Base-by-base conservation (phyloP, 2,888 invertebrate species). In the Monoplex corrugatus region DNA sequence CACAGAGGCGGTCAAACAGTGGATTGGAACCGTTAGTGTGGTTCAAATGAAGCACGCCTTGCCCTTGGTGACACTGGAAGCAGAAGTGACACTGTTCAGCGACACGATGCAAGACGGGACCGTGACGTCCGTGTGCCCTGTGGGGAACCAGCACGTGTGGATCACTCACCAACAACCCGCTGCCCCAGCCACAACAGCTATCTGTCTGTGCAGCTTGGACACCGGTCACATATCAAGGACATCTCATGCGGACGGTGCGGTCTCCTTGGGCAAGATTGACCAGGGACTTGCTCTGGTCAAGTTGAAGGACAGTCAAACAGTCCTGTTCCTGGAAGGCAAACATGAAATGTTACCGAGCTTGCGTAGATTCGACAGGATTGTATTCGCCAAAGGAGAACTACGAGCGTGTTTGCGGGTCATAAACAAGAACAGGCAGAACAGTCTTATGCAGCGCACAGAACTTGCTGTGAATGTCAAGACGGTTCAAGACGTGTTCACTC, bases 251-350 rank as follows among this genome's bases (percentile, higher is more conserved):
- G 78, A 3, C 5, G 78, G 78, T 28, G 40, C 32, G 3, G 78
- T 43, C 40, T 80, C 43, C 10, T 10, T 80, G 43, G 78, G 40
- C 6, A 80, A 80, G 28, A 43, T 80, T 23, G 78, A 43, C 43
- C 43, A 80, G 19, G 78, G 78, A 28, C 43, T 80, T 3, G 78
- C 78, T 80, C 28, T 80, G 78, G 78, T 43, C 43, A 80, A 2
- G 23, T 43, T 23, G 5, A 3, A 23, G 0, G 2, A 40, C 28
- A 0, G 78, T 23, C 43, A 28, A 80, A 6, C 35, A 43, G 40
- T 80, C 40, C 28, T 80, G 40, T 40, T 80, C 6, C 28, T 80
- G 78, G 78, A 80, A 23, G 78, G 78, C 78, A 80, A 43, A 23
- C 43, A 80, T 28, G 78, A 80, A 28, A 80, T 28, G 40, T 0